Conservation (phyloP, 2,888 invertebrate species). For the Drosophila rubida region DNA sequence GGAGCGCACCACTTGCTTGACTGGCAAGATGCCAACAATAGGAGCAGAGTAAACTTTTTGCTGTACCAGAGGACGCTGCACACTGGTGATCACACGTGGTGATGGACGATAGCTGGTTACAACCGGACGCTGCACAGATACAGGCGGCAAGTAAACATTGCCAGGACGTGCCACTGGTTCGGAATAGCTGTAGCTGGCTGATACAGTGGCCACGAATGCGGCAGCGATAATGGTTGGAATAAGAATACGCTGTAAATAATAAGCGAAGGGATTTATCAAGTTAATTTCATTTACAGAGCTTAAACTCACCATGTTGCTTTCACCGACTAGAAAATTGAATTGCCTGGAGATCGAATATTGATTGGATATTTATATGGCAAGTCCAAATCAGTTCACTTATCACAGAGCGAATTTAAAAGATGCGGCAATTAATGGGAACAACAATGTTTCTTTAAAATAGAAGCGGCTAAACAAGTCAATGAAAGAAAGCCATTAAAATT, state of each 20-base stretch:
- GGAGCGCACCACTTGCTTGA: background rate
- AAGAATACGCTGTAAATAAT: conserved; percentile 30
- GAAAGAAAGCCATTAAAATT: conserved; percentile 21
- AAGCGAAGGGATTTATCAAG: background rate
- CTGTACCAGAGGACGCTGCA: conserved; percentile 7
- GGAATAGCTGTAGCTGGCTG: background rate
- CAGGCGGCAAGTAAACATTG: conserved; percentile 20
- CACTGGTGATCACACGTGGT: background rate
- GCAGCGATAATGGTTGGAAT: conserved; percentile 21
- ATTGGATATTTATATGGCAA: conserved; percentile 58
- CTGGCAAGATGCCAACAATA: background rate
- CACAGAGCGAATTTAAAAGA: conserved; percentile 4
- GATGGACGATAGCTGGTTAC: background rate
- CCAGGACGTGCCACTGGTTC: conserved; percentile 7
- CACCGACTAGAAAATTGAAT: conserved; percentile 34
- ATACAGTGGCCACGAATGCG: conserved; percentile 27
- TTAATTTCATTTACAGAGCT: background rate
- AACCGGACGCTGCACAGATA: too few relatives aligned
- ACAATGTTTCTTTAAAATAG: background rate
- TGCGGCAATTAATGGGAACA: conserved; percentile 12
- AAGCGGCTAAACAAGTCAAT: conserved; percentile 43
- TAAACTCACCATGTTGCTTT: conserved; percentile 63
- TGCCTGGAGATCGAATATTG: conserved; percentile 23
- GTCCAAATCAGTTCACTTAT: conserved; percentile 22
- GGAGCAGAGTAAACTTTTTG: conserved; percentile 4